Evolutionary conservation across 2,797 vertebrate genomes (phyloP), one percentile per base, ranked within the genome.

Genomic region (Caiman crocodilus): DNA sequence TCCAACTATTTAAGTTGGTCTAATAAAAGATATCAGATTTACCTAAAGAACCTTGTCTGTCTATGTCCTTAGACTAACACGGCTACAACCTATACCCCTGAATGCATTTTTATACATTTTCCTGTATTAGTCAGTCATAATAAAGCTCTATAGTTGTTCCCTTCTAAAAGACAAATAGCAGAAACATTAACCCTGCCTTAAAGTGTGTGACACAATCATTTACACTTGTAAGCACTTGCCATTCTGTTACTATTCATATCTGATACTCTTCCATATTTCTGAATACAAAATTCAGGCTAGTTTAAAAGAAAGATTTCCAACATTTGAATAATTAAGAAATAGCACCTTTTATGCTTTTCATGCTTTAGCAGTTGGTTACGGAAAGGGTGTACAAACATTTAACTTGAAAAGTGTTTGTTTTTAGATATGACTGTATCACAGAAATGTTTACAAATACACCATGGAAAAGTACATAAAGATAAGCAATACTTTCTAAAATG

Each of bases 401-500:
- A 63, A 90, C 57, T 67, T 65, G 20, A 85, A 11, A 20, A 67
- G 26, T 18, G 78, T 84, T 1, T 67, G 42, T 75, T 10, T 16
- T 73, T 65, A 63, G 74, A 4, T 87, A 76, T 71, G 20, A 17
- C 35, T 64, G 50, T 16, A 81, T 83, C n/a, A 65, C 6, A 64
- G 26, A 88, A 85, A 55, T 65, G 84, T 93, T 76, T 86, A 87
- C 84, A 93, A 86, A 21, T 60, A 84, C 3, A n/a, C 16, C 8
- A 83, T 85, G 4, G 0, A 80, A 55, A 64, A 87, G 88, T 85
- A 25, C 82, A 83, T 86, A 28, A 69, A 4, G 55, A 67, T 32
- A 65, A 17, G 55, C 63, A 80, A 82, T 23, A 78, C 7, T 50
- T 18, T 57, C 17, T 25, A 64, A 59, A 76, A 16, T 23, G 32